phyloP scores from a whole-genome alignment of 2,797 vertebrate species.

The Periophthalmus magnuspinnatus region DNA sequence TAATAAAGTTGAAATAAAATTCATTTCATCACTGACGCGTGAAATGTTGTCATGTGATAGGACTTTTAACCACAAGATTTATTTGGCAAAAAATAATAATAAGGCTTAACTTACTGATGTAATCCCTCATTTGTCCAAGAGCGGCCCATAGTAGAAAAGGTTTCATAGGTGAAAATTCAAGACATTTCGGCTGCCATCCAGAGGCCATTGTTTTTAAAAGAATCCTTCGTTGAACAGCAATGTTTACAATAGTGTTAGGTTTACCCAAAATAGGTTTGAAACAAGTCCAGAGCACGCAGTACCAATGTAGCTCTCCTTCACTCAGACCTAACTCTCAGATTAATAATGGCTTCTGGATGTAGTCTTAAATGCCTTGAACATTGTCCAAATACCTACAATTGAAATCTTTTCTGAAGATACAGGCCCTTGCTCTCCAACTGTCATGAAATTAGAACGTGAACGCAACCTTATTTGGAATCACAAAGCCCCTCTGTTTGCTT shows the following conservation, averaged over 20 bases:
- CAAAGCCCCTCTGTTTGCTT: constrained; percentile 48
- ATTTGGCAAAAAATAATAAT: neutral
- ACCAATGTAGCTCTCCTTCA: too few relatives aligned
- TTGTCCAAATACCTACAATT: too few relatives aligned
- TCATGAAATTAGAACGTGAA: neutral
- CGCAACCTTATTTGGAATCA: constrained; percentile 38
- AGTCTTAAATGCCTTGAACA: too few relatives aligned
- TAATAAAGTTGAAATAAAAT: neutral
- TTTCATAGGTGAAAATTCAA: neutral
- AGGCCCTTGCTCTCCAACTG: neutral
- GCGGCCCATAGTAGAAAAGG: neutral
- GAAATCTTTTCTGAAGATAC: neutral
- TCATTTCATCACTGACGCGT: too few relatives aligned
- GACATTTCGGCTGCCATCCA: neutral
- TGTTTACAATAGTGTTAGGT: neutral
- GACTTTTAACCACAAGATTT: neutral
- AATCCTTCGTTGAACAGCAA: too few relatives aligned
- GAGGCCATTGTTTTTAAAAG: neutral
- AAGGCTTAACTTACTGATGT: neutral
- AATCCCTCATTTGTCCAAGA: neutral
- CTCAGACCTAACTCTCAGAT: neutral
- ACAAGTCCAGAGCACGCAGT: too few relatives aligned
- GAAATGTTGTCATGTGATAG: neutral
- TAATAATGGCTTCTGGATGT: neutral
- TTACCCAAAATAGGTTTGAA: too few relatives aligned